Percentiles rank a stretch among this genome's conserved stretches.
Conservation (phyloP, 2,113 vertebrate genomes). For the Eulacestoma nigropectus region DNA sequence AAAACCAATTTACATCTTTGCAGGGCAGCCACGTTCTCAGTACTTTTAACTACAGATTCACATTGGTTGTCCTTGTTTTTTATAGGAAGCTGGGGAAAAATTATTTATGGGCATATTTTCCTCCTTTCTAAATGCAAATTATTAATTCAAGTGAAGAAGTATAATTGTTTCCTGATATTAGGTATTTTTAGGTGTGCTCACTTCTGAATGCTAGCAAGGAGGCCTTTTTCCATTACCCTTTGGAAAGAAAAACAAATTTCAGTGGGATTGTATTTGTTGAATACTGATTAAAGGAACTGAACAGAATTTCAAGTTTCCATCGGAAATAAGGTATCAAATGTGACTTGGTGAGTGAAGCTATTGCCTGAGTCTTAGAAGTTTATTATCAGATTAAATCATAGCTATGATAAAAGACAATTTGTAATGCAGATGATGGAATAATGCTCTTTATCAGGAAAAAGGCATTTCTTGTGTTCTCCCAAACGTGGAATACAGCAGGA, state of each 20-base stretch:
- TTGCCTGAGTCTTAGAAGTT: neutral
- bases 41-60: neutral
- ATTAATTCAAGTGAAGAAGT: constrained; percentile 35
- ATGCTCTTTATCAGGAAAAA: neutral
- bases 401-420: neutral
- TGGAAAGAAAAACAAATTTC: constrained; percentile 42
- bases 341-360: neutral
- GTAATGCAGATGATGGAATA: neutral
- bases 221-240: constrained; percentile 8
- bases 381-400: neutral
- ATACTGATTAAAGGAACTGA: constrained; percentile 29
- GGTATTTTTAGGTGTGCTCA: constrained; percentile 31
- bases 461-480: neutral
- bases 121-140: constrained; percentile 33
- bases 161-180: constrained; percentile 46
- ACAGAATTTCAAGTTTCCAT: neutral
- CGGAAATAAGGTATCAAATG: neutral
- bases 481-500: neutral
- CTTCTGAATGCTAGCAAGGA: neutral
- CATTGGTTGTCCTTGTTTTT: neutral
- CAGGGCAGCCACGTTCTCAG: neutral
- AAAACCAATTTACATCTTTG: neutral
- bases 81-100: neutral
- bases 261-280: constrained; percentile 18
- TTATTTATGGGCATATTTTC: constrained; percentile 1